A percentile compares a stretch with the other conserved stretches of the same genome.
phyloP scores from a whole-genome alignment of 2,113 vertebrate species.

The Echinops telfairi region DNA sequence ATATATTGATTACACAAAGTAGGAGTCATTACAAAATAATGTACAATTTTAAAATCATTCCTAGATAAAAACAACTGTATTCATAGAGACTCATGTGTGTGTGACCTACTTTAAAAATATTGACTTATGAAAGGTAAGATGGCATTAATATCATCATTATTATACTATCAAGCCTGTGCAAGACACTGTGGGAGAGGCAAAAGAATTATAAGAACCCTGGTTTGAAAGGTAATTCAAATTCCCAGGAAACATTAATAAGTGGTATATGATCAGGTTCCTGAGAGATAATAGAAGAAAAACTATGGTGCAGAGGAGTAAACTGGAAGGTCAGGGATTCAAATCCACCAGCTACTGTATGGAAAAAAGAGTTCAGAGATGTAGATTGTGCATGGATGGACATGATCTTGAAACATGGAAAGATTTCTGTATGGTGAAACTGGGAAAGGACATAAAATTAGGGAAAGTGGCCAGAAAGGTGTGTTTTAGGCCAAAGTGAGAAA shows the following conservation, averaged over 20 bases:
- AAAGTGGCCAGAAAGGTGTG: no score
- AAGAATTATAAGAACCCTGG: neutral
- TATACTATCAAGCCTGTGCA: neutral
- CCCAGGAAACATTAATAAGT: neutral
- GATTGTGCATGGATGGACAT: no score
- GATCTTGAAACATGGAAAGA: no score
- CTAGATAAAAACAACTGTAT: neutral
- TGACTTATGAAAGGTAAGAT: neutral
- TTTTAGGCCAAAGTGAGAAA: no score
- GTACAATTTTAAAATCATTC: slow-evolving; percentile 14
- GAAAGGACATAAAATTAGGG: no score
- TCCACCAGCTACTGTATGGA: neutral
- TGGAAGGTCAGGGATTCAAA: neutral
- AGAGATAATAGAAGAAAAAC: no score
- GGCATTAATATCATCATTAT: neutral
- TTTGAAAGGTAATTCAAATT: no score
- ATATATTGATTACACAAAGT: neutral
- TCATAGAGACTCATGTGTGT: neutral
- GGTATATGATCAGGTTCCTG: neutral
- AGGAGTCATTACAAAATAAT: neutral
- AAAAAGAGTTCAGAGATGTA: no score
- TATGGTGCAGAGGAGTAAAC: neutral
- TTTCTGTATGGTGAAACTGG: no score
- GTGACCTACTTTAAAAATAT: neutral
- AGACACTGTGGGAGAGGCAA: neutral